phyloP scores from a whole-genome alignment of 2,113 vertebrate species.

The Hiodon tergisus region DNA sequence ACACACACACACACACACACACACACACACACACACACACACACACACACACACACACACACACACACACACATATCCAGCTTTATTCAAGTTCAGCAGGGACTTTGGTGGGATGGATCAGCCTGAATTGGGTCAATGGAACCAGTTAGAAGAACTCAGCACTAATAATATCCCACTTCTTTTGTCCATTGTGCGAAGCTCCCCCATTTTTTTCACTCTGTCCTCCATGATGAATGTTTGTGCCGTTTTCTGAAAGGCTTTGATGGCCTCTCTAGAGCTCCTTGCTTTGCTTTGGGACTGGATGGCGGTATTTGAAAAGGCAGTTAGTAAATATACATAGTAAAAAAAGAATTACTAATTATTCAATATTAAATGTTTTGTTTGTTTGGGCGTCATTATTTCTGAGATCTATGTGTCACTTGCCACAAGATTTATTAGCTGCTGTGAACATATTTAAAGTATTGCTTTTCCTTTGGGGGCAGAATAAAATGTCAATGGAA shows the following conservation, averaged over 20 bases:
- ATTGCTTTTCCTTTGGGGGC: conserved; percentile 39
- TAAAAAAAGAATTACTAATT: conserved; percentile 37
- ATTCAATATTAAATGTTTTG: conserved; percentile 41
- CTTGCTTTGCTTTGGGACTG: conserved; percentile 33
- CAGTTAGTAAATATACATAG: conserved; percentile 50
- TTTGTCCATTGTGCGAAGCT: conserved; percentile 43
- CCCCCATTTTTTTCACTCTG: conserved; percentile 43
- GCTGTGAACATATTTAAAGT: conserved; percentile 40
- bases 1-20: not conserved
- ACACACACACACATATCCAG: not conserved
- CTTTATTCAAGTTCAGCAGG: not conserved
- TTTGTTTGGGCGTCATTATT: conserved; percentile 37
- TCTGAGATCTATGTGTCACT: conserved; percentile 12
- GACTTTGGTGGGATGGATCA: not conserved
- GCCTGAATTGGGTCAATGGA: conserved; percentile 57
- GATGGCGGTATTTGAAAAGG: conserved; percentile 50
- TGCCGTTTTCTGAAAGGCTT: conserved; percentile 27
- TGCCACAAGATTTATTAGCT: conserved; percentile 42
- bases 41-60: not conserved
- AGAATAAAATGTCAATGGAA: conserved; percentile 50
- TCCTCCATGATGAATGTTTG: conserved; percentile 55
- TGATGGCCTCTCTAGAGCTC: conserved; percentile 27
- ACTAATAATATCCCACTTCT: conserved; percentile 52
- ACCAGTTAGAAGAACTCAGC: conserved; percentile 52
- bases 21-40: not conserved